Conservation (phyloP, 2,797 vertebrate genomes). For the Adelosebastes latens region DNA sequence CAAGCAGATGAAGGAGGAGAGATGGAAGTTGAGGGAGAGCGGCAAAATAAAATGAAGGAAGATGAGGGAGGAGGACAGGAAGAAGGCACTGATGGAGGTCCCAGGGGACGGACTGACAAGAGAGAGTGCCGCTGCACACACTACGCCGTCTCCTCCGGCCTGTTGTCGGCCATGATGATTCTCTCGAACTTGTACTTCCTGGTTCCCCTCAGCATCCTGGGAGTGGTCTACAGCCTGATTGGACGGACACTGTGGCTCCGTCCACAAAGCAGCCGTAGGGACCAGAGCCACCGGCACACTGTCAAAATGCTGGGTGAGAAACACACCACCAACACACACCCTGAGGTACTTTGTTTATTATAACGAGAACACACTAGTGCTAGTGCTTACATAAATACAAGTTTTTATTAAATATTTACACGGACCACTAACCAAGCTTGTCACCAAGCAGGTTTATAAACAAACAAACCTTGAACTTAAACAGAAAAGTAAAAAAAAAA, state of each 20-base stretch:
- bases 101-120: conserved; percentile 34
- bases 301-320: conserved; percentile 84
- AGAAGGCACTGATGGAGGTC: conserved; percentile 25
- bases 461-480: not conserved
- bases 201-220: conserved; percentile 79
- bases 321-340: not conserved
- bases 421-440: not conserved
- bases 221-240: conserved; percentile 84
- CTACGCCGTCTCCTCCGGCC: conserved; percentile 78
- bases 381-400: not conserved
- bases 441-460: not conserved
- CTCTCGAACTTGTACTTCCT: conserved; percentile 88
- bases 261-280: conserved; percentile 69
- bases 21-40: conserved; percentile 8
- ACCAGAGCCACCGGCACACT: conserved; percentile 77
- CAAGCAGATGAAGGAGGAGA: conserved; percentile 49
- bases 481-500: not conserved
- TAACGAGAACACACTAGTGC: not conserved
- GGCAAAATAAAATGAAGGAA: conserved; percentile 60
- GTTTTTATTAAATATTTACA: not conserved
- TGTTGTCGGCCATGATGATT: conserved; percentile 83
- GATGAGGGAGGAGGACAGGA: conserved; percentile 71
- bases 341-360: not conserved
- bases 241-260: conserved; percentile 82
- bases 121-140: conserved; percentile 81